These are phyloP conservation scores for Ophraella communa DNA, from an alignment of 2,888 invertebrate species.

Conservation along the genomic window DNA sequence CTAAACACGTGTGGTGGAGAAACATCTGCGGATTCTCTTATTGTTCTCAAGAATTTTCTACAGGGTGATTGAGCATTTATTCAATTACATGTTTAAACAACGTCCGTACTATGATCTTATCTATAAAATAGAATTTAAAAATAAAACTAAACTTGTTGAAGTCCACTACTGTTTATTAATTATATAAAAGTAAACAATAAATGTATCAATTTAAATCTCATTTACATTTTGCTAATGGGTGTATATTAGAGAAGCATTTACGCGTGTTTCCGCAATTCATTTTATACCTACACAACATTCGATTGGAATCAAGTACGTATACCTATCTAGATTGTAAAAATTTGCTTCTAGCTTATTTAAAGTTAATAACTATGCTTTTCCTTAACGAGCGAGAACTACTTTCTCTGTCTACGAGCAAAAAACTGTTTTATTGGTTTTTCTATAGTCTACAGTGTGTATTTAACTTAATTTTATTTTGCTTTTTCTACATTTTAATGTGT, in stretches of 20 bases:
- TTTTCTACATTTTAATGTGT: too few relatives aligned
- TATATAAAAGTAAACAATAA: too few relatives aligned
- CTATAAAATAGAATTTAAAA: too few relatives aligned
- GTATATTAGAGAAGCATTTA: neutral
- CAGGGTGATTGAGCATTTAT: neutral
- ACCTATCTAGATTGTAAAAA: too few relatives aligned
- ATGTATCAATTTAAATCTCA: neutral
- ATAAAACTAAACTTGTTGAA: too few relatives aligned
- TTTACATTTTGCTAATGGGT: neutral
- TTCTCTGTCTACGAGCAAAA: neutral
- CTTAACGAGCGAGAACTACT: neutral
- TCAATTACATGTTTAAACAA: neutral
- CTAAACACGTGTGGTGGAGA: constrained; percentile 26
- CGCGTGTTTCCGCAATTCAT: neutral
- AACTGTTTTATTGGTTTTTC: neutral
- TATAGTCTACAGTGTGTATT: neutral
- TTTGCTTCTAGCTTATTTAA: neutral
- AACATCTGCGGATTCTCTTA: constrained; percentile 24
- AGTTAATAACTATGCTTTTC: constrained; percentile 1
- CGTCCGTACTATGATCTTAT: too few relatives aligned
- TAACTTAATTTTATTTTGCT: too few relatives aligned
- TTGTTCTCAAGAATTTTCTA: constrained; percentile 8
- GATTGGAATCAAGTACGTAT: neutral
- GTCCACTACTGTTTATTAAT: too few relatives aligned
- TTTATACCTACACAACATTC: neutral